Conservation (phyloP, 2,113 vertebrate genomes). For the Poeciliopsis occidentalis region DNA sequence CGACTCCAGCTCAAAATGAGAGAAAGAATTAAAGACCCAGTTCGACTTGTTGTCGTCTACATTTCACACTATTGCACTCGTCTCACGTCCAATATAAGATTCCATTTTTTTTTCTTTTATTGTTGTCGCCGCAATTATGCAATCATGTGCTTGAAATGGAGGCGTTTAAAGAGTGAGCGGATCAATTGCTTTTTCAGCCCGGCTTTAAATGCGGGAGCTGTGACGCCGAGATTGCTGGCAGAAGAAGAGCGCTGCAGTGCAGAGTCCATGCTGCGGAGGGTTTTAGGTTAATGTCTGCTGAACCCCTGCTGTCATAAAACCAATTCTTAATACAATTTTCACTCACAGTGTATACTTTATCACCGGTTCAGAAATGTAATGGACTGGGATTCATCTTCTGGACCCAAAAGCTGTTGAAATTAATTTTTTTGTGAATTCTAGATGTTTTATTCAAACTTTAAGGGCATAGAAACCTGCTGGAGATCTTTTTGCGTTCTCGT, state of each 20-base stretch:
- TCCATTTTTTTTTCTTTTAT: slow-evolving; percentile 2
- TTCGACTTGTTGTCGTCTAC: slow-evolving; percentile 30
- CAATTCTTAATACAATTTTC: not conserved
- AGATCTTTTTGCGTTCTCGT: not conserved
- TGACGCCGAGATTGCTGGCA: slow-evolving; percentile 10
- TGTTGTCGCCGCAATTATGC: slow-evolving; percentile 31
- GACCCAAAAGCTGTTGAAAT: not conserved
- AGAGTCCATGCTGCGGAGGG: not conserved
- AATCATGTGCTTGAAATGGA: slow-evolving; percentile 29
- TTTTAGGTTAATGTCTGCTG: not conserved
- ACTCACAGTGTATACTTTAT: not conserved
- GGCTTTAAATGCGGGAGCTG: not conserved
- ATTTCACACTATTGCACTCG: slow-evolving; percentile 52
- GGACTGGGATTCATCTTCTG: not conserved
- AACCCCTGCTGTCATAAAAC: not conserved
- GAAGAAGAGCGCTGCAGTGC: not conserved
- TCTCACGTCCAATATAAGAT: slow-evolving; percentile 26
- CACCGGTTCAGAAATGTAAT: not conserved
- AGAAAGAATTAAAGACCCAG: not conserved
- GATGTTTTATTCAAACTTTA: not conserved
- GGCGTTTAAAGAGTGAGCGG: slow-evolving; percentile 35
- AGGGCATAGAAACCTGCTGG: not conserved
- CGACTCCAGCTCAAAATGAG: slow-evolving; percentile 52
- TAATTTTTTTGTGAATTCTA: not conserved
- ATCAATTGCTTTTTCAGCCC: slow-evolving; percentile 37